Evolutionary conservation across 30 jellyfish, hydroid and myxozoan species (phyloP), one percentile per base, ranked within the genome.

Genomic region (Aurelia sp.): DNA sequence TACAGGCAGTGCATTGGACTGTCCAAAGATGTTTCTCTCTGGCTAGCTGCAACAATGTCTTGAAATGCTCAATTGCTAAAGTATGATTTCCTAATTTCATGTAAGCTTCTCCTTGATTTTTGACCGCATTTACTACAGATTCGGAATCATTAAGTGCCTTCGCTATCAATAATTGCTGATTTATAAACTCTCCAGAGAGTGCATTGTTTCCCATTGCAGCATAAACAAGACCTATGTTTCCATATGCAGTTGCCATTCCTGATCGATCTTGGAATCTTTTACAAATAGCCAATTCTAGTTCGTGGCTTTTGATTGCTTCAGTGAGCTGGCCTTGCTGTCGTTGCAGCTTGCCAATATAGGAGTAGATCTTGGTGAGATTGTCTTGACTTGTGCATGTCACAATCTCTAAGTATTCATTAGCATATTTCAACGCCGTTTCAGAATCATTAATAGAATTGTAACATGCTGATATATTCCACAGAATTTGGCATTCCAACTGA

Each of bases 381-480:
- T 84, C 87, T 64, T 84, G 87, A 66, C 87, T 84, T 58, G 86
- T 62, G 65, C 13, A 84, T 62, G 21, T 44, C 31, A 84, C 65
- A 10, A 68, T 31, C 3, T 31, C 30, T 16, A 84, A 72, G 51
- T 84, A 84, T 62, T 84, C 93, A 31, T 84, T 76, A 10, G 93
- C 93, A 84, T 59, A 84, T n/a, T 10, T 7, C 57, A 73, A 37
- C 8, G 93, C 93, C 23, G 40, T 59, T 58, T 59, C 67, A 12
- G 19, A 8, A 51, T 70, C 78, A 70, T 60, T 67, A 5, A 84
- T 62, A 13, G 86, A 84, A 20, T 41, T 73, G 19, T 53, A 71
- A 58, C 93, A 84, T 7, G 87, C 86, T 11, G 93, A 84, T 13
- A 84, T 41, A 64, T 84, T 73, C 87, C 86, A 84, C 52, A 84